Percentiles rank a stretch among this genome's conserved stretches.
phyloP scores from a whole-genome alignment of 2,888 invertebrate genomes.

The Drosophila glabriapex region DNA sequence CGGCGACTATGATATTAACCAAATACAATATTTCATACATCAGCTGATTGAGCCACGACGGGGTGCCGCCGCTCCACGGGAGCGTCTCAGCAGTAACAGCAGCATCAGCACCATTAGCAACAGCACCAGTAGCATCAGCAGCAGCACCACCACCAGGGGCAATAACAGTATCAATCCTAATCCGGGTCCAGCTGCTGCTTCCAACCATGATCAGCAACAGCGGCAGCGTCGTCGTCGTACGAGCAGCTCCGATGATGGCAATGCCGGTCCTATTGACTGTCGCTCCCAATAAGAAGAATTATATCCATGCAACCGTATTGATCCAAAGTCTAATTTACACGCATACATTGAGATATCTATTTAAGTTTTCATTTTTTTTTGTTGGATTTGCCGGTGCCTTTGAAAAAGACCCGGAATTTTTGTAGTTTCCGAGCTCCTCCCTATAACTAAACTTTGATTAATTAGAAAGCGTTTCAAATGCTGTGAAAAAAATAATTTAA shows the following conservation, averaged over 20 bases:
- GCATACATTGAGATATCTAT: background rate
- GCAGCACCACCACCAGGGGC: conserved; percentile 22
- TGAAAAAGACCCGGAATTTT: conserved; percentile 13
- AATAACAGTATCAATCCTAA: background rate
- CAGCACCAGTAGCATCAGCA: conserved; percentile 36
- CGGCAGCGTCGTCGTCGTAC: conserved; percentile 10
- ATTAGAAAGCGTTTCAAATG: conserved; percentile 50
- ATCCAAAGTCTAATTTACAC: conserved; percentile 37
- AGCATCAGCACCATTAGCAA: conserved; percentile 3
- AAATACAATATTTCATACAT: conserved; percentile 82
- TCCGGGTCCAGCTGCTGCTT: background rate
- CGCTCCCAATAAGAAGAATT: conserved; percentile 67
- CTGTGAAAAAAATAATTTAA: conserved; percentile 64
- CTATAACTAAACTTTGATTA: conserved; percentile 14
- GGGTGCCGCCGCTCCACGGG: background rate
- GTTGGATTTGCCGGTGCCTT: conserved; percentile 19
- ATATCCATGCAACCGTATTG: background rate
- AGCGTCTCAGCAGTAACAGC: background rate
- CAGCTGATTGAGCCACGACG: conserved; percentile 72
- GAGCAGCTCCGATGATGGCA: conserved; percentile 52
- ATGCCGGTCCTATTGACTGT: conserved; percentile 59
- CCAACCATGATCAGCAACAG: conserved; percentile 1
- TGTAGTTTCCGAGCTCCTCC: conserved; percentile 16
- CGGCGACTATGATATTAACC: conserved; percentile 74
- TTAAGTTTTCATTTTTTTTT: conserved; percentile 1